phyloP scores from a whole-genome alignment of 2,113 vertebrate species.

The Lynx canadensis region DNA sequence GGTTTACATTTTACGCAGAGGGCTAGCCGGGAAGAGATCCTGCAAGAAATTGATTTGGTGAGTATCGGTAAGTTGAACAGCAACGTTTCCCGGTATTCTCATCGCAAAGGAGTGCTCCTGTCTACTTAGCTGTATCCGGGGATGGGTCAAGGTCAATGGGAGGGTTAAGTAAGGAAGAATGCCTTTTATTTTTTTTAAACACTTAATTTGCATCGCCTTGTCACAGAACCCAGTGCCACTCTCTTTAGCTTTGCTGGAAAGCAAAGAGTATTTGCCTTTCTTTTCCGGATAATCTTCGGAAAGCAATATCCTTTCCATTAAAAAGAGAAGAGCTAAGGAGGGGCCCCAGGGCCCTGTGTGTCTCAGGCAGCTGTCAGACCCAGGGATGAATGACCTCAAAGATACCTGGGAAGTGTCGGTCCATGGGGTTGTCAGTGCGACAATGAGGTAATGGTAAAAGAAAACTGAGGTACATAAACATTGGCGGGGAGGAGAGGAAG shows the following conservation, averaged over 20 bases:
- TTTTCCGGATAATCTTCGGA: neutral
- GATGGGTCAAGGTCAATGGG: neutral
- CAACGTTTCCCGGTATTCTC: neutral
- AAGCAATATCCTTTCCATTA: neutral
- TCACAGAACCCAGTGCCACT: neutral
- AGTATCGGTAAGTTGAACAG: neutral
- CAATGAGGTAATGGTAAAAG: neutral
- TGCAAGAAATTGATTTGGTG: neutral
- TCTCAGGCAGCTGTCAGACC: neutral
- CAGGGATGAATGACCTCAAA: neutral
- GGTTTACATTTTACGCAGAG: slow-evolving; percentile 14
- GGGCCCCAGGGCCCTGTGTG: too few relatives aligned
- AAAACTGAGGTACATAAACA: neutral
- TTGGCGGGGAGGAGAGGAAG: too few relatives aligned
- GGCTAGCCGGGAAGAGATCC: neutral
- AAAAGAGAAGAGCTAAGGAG: neutral
- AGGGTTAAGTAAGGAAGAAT: neutral
- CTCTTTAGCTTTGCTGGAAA: neutral
- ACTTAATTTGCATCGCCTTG: neutral
- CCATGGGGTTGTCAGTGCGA: neutral
- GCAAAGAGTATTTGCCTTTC: neutral
- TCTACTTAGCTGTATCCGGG: neutral
- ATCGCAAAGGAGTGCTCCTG: neutral
- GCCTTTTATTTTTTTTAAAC: neutral
- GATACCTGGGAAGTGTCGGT: neutral